Percentiles rank a stretch among this genome's conserved stretches.
Conservation (phyloP, 2,113 vertebrate genomes). For the Ascaphus truei region DNA sequence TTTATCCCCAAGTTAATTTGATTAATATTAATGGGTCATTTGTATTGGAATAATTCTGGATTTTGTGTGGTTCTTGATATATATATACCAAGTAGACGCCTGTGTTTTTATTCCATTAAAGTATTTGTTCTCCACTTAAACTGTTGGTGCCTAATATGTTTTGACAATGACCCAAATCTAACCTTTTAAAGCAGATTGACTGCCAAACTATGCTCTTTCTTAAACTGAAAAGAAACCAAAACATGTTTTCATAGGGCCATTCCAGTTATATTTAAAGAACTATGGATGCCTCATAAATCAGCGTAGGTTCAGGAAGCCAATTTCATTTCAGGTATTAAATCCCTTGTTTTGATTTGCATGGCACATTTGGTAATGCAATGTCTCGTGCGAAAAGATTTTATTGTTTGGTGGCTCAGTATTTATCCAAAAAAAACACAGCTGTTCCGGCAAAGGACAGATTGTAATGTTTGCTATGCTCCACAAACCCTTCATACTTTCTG, state of each 20-base stretch:
- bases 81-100: neutral
- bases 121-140: neutral
- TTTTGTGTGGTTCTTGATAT: no score
- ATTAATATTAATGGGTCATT: no score
- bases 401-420: constrained; percentile 15
- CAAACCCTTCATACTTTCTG: constrained; percentile 2
- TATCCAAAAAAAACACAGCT: constrained; percentile 19
- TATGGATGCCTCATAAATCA: neutral
- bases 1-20: no score
- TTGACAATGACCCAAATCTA: neutral
- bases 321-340: neutral
- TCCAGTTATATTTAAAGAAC: constrained; percentile 15
- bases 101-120: neutral
- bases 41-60: no score
- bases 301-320: neutral
- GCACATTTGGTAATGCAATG: neutral
- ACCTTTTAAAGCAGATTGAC: neutral
- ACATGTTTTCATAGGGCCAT: neutral
- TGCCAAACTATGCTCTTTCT: neutral
- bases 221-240: neutral
- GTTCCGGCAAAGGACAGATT: neutral
- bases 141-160: neutral
- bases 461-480: neutral
- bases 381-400: constrained; percentile 14
- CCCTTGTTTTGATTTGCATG: neutral